A percentile compares a stretch with the other conserved stretches of the same genome.
These are phyloP conservation scores for Trichoplusia ni DNA, from an alignment of 1,140 invertebrate species.

Conservation along the genomic window DNA sequence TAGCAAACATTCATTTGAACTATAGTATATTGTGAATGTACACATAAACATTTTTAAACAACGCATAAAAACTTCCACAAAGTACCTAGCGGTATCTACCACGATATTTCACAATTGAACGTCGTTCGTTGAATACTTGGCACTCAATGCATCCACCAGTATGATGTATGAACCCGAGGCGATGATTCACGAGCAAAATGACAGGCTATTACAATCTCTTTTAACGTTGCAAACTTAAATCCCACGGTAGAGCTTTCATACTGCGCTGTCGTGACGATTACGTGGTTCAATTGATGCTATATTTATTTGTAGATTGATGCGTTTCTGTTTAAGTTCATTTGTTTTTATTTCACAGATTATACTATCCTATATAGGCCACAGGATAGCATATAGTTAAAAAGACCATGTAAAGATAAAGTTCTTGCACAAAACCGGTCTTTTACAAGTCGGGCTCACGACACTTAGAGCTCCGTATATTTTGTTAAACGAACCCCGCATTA, in stretches of 20 bases:
- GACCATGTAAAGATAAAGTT: too few relatives aligned
- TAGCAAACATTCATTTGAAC: too few relatives aligned
- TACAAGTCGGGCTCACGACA: too few relatives aligned
- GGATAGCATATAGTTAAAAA: too few relatives aligned
- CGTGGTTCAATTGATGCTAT: not conserved
- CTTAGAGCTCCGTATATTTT: too few relatives aligned
- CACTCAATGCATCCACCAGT: not conserved
- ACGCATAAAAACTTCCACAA: too few relatives aligned
- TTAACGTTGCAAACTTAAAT: constrained; percentile 1
- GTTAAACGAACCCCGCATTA: too few relatives aligned
- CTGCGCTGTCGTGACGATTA: not conserved
- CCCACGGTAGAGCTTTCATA: not conserved
- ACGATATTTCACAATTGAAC: not conserved
- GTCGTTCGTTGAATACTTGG: not conserved
- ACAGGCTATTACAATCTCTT: not conserved
- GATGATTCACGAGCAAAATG: constrained; percentile 13
- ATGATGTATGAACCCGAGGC: not conserved
- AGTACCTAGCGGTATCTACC: not conserved
- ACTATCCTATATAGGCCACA: too few relatives aligned
- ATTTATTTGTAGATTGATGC: not conserved
- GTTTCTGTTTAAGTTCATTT: not conserved
- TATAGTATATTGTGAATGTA: too few relatives aligned
- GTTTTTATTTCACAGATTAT: too few relatives aligned
- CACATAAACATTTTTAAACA: too few relatives aligned
- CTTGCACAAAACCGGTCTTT: too few relatives aligned